Conservation (phyloP, 1,140 invertebrate genomes). For the Rhagoletis pomonella region DNA sequence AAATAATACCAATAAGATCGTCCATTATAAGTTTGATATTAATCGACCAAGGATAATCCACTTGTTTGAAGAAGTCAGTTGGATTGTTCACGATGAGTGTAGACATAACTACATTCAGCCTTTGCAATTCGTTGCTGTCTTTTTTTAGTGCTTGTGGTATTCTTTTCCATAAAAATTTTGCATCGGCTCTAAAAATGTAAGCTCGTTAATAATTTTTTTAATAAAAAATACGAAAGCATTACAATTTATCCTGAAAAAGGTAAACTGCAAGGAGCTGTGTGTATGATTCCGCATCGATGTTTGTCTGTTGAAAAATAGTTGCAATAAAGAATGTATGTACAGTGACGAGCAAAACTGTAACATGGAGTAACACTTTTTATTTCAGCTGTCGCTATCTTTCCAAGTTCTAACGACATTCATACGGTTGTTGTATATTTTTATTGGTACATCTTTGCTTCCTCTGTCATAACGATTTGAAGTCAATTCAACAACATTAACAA, state of each 20-base stretch:
- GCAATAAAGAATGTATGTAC: too few species aligned
- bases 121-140: slow-evolving; percentile 16
- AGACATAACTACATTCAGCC: slow-evolving; percentile 8
- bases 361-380: too few species aligned
- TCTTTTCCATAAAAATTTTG: slow-evolving; percentile 14
- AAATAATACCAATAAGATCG: slow-evolving; percentile 35
- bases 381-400: too few species aligned
- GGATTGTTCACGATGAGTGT: slow-evolving; percentile 3
- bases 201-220: neutral
- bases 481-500: too few species aligned
- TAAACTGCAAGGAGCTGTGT: slow-evolving; percentile 10
- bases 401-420: too few species aligned
- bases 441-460: too few species aligned
- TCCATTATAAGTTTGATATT: slow-evolving; percentile 38
- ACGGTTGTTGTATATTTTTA: too few species aligned
- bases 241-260: slow-evolving; percentile 36
- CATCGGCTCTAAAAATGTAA: slow-evolving; percentile 25
- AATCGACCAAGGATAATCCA: neutral
- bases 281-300: slow-evolving; percentile 11
- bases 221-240: neutral
- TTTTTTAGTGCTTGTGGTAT: slow-evolving; percentile 16
- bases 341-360: too few species aligned
- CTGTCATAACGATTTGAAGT: too few species aligned
- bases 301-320: neutral
- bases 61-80: neutral